Conservation (phyloP, 2,888 invertebrate species). For the Mesorhabditis belari region DNA sequence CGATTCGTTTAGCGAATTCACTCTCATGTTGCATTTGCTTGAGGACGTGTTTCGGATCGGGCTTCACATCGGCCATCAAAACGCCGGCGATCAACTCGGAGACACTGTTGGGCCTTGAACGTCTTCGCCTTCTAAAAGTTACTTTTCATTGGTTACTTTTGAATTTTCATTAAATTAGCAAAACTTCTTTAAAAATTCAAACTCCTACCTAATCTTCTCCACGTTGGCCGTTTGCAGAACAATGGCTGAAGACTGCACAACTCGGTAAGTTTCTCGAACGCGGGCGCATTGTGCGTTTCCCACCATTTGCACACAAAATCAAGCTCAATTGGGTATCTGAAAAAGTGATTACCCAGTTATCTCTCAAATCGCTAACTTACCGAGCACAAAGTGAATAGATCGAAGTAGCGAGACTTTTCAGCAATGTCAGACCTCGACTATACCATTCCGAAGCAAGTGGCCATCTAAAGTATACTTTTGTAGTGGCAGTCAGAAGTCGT, state of each 20-base stretch:
- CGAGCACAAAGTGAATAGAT: background rate
- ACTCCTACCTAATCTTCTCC: too few species aligned
- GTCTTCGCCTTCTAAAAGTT: background rate
- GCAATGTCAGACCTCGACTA: background rate
- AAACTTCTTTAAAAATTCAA: too few species aligned
- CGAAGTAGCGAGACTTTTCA: background rate
- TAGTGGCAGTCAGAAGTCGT: too few species aligned
- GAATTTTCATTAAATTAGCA: too few species aligned
- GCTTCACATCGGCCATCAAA: background rate
- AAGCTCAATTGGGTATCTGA: background rate
- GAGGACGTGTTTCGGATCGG: slow-evolving; percentile 13
- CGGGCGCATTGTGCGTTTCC: background rate
- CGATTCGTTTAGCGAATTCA: slow-evolving; percentile 18
- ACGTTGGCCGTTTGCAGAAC: background rate
- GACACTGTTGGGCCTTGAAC: background rate
- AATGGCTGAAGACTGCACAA: slow-evolving; percentile 6
- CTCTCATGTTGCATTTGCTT: slow-evolving; percentile 11
- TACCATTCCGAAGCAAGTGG: background rate
- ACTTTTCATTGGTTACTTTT: background rate
- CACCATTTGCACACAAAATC: background rate
- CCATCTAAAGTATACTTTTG: background rate
- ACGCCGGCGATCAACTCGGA: slow-evolving; percentile 1
- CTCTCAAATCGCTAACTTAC: background rate
- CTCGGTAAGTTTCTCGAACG: slow-evolving; percentile 4
- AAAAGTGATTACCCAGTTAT: background rate